phyloP scores from a whole-genome alignment of 2,113 vertebrate genomes.

The Vimba vimba region DNA sequence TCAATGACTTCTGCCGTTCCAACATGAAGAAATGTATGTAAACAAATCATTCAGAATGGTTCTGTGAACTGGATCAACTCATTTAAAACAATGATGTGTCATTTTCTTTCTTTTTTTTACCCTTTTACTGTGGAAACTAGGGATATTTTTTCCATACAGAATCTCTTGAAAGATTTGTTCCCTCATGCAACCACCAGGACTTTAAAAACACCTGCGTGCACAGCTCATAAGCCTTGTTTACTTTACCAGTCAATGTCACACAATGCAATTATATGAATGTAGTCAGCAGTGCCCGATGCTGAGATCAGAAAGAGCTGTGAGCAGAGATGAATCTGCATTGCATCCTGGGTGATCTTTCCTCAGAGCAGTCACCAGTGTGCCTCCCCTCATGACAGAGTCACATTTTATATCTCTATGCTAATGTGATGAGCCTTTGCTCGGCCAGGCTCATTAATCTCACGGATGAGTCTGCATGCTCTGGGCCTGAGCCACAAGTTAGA shows the following conservation, averaged over 20 bases:
- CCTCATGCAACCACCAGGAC: not conserved
- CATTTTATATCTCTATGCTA: constrained; percentile 46
- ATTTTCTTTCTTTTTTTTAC: not conserved
- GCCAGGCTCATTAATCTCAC: constrained; percentile 43
- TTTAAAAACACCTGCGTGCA: constrained; percentile 1
- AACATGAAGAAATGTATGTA: not conserved
- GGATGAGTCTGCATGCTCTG: constrained; percentile 42
- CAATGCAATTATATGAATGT: constrained; percentile 25
- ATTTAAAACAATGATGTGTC: not conserved
- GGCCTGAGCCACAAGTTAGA: constrained; percentile 24
- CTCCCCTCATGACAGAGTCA: constrained; percentile 37
- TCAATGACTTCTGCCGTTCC: not conserved
- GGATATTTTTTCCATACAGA: not conserved
- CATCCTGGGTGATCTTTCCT: constrained; percentile 35
- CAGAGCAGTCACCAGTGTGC: constrained; percentile 18
- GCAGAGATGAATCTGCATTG: constrained; percentile 30
- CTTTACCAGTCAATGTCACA: constrained; percentile 18
- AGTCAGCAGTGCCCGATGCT: not conserved
- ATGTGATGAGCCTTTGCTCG: constrained; percentile 27
- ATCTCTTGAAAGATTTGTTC: not conserved
- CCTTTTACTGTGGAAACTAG: not conserved
- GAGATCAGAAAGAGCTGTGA: constrained; percentile 6
- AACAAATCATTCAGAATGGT: not conserved
- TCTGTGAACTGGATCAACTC: not conserved
- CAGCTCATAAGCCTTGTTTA: constrained; percentile 30